These are phyloP conservation scores for Gobio occitaniae DNA, from an alignment of 2,797 vertebrate species.

Conservation along the genomic window DNA sequence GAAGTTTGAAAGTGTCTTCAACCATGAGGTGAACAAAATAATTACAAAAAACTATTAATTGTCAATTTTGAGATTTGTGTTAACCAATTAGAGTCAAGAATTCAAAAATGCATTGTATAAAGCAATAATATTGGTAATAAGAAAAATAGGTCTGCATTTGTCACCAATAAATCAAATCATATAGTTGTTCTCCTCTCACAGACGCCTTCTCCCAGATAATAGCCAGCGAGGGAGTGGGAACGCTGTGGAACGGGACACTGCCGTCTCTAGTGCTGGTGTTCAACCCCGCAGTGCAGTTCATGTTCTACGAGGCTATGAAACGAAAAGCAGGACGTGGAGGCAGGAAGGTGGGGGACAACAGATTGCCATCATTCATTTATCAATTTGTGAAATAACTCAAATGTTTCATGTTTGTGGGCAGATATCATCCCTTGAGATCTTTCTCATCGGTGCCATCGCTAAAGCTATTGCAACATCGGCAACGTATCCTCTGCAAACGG, in stretches of 20 bases:
- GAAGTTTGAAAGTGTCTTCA: too few relatives aligned
- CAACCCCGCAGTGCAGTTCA: conserved; percentile 85
- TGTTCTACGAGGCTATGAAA: conserved; percentile 85
- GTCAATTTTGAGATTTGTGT: neutral
- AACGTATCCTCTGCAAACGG: conserved; percentile 83
- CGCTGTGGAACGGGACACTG: conserved; percentile 82
- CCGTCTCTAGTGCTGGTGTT: conserved; percentile 83
- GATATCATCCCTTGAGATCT: conserved; percentile 82
- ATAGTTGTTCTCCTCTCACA: conserved; percentile 46
- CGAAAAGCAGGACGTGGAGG: conserved; percentile 75
- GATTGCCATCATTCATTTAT: too few relatives aligned
- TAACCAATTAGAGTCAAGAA: neutral
- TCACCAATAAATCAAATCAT: neutral
- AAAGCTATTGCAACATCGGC: conserved; percentile 82
- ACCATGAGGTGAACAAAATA: neutral
- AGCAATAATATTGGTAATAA: neutral
- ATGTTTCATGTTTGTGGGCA: conserved; percentile 49
- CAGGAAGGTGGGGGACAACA: conserved; percentile 67
- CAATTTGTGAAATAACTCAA: neutral
- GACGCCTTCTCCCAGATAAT: conserved; percentile 84
- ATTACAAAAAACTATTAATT: neutral
- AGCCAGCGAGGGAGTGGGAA: conserved; percentile 74
- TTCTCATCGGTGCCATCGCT: conserved; percentile 82
- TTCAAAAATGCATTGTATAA: neutral
- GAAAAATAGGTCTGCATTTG: neutral